Percentiles rank a stretch among this genome's conserved stretches.
Evolutionary conservation across 2,113 vertebrate species (phyloP).

Genomic region (Takifugu bimaculatus): DNA sequence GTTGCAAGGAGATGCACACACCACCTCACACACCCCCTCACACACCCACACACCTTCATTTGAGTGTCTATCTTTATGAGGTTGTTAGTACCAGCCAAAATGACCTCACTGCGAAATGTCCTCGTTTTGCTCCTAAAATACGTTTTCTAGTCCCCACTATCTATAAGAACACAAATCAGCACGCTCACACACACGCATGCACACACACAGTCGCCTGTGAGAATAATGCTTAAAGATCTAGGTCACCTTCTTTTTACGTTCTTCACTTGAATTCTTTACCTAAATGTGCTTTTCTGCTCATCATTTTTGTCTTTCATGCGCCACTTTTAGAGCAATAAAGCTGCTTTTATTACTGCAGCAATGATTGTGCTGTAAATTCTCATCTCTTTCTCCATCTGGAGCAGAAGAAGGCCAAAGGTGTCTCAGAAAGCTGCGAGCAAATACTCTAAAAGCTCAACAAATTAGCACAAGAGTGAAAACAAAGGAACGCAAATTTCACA

Average conservation of each 20-base stretch:
- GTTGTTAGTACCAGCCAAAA: no score
- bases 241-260: slow-evolving; percentile 14
- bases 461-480: slow-evolving; percentile 14
- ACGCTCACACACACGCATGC: slow-evolving; percentile 18
- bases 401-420: slow-evolving; percentile 8
- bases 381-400: not conserved
- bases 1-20: slow-evolving; percentile 18
- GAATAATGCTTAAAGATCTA: slow-evolving; percentile 33
- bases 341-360: slow-evolving; percentile 22
- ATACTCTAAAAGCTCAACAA: slow-evolving; percentile 3
- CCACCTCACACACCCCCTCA: slow-evolving; percentile 41
- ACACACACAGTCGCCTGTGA: slow-evolving; percentile 10
- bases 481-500: not conserved
- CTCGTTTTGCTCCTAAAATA: no score
- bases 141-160: no score
- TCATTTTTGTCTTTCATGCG: slow-evolving; percentile 17
- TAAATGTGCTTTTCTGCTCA: not conserved
- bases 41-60: slow-evolving; percentile 32
- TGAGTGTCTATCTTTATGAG: no score
- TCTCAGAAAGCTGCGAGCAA: not conserved
- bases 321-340: slow-evolving; percentile 12
- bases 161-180: no score
- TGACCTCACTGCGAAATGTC: no score
- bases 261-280: slow-evolving; percentile 6
- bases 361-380: slow-evolving; percentile 19